These are phyloP conservation scores for Drosophila bipectinata DNA, from an alignment of 1,140 invertebrate genomes.

Conservation along the genomic window DNA sequence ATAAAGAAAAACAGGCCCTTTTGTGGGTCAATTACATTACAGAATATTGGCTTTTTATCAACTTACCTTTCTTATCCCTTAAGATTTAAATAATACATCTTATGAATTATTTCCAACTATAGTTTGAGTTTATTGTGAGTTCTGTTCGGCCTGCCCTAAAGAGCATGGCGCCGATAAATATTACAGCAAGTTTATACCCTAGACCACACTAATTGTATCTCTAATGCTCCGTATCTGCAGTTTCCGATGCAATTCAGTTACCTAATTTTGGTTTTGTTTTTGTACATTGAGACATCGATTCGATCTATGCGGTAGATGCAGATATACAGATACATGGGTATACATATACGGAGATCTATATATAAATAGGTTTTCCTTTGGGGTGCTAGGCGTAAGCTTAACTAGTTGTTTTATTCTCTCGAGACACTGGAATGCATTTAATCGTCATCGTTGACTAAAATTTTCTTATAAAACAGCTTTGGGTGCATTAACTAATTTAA, in stretches of 20 bases:
- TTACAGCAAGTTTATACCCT: slow-evolving; percentile 69
- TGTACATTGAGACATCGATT: slow-evolving; percentile 79
- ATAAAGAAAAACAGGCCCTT: slow-evolving; percentile 28
- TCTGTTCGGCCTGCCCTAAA: slow-evolving; percentile 57
- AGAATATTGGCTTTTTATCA: neutral
- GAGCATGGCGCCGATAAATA: slow-evolving; percentile 65
- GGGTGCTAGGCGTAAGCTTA: slow-evolving; percentile 62
- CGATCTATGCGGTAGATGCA: slow-evolving; percentile 46
- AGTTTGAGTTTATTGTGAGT: slow-evolving; percentile 75
- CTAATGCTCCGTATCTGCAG: slow-evolving; percentile 50
- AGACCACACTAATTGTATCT: slow-evolving; percentile 45
- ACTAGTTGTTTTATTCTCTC: slow-evolving; percentile 54
- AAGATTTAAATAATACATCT: neutral
- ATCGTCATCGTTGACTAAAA: slow-evolving; percentile 64
- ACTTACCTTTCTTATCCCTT: neutral
- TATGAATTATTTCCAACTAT: slow-evolving; percentile 46
- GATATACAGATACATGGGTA: slow-evolving; percentile 30
- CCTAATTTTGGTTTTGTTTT: slow-evolving; percentile 41
- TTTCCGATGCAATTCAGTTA: slow-evolving; percentile 24
- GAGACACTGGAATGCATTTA: slow-evolving; percentile 78
- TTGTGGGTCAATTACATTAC: neutral
- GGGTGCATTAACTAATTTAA: slow-evolving; percentile 44
- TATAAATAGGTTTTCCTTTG: slow-evolving; percentile 47
- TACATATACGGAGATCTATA: slow-evolving; percentile 31
- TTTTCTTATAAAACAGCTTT: slow-evolving; percentile 71